Conservation (phyloP, 2,113 vertebrate species). For the Eonycteris spelaea region DNA sequence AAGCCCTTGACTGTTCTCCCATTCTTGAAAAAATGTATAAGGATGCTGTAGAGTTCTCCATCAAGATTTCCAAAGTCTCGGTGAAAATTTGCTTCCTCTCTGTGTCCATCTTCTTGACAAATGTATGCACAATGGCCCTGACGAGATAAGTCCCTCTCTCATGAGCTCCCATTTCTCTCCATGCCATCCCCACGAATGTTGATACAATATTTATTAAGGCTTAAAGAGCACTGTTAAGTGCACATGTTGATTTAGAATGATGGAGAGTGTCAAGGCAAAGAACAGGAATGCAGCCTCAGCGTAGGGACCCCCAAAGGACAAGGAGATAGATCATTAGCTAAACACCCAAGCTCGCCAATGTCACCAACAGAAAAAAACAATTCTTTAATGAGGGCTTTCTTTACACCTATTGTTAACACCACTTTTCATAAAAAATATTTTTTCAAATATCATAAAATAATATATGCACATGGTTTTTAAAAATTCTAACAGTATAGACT, state of each 20-base stretch:
- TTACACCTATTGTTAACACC: slow-evolving; percentile 26
- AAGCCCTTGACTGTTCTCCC: not conserved
- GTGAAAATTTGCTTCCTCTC: slow-evolving; percentile 28
- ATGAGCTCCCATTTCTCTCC: slow-evolving; percentile 12
- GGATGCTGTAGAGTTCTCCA: not conserved
- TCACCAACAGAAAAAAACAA: slow-evolving; percentile 39
- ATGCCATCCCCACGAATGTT: not conserved
- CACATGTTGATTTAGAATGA: slow-evolving; percentile 73
- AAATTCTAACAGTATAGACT: not conserved
- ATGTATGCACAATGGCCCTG: not conserved
- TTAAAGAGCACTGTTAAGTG: slow-evolving; percentile 75
- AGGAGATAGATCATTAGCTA: slow-evolving; percentile 60
- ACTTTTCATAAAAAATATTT: not conserved
- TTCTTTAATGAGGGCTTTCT: slow-evolving; percentile 49
- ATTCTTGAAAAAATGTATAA: not conserved
- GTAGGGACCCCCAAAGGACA: slow-evolving; percentile 63
- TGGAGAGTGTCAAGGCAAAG: slow-evolving; percentile 54
- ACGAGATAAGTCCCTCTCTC: slow-evolving; percentile 37
- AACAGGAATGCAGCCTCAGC: slow-evolving; percentile 48
- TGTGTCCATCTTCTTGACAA: not conserved
- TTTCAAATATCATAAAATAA: not conserved
- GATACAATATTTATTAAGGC: slow-evolving; percentile 78
- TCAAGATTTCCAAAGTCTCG: not conserved
- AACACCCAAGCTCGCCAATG: slow-evolving; percentile 62
- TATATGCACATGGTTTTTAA: not conserved